Evolutionary conservation across 2,113 vertebrate genomes (phyloP).

Genomic region (Phyllostomus discolor): DNA sequence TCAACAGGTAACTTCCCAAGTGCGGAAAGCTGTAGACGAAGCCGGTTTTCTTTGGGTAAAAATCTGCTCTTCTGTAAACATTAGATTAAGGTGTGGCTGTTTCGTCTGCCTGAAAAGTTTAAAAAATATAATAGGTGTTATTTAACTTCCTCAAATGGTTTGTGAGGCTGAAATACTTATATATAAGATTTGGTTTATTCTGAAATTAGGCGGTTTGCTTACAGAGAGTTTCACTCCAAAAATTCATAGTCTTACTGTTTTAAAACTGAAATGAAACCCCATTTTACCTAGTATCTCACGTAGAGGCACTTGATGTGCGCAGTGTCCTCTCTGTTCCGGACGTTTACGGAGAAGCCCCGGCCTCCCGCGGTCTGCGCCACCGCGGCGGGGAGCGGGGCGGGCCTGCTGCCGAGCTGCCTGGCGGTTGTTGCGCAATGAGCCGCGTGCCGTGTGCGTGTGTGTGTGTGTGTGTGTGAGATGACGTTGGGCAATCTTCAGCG

Average conservation of each 20-base stretch:
- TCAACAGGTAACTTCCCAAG: neutral
- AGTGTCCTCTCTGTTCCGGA: neutral
- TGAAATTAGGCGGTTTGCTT: neutral
- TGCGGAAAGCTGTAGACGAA: neutral
- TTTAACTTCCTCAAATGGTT: neutral
- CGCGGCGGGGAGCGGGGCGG: neutral
- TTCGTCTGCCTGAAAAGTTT: neutral
- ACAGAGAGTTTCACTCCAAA: neutral
- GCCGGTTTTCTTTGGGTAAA: neutral
- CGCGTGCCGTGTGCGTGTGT: neutral
- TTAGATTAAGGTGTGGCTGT: neutral
- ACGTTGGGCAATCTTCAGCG: conserved; percentile 39
- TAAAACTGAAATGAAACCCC: neutral
- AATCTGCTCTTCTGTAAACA: neutral
- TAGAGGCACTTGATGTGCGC: neutral
- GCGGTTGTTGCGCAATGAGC: conserved; percentile 7
- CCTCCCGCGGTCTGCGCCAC: neutral
- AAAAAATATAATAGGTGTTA: neutral
- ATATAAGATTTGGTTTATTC: neutral
- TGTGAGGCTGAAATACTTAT: neutral
- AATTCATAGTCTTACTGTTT: neutral
- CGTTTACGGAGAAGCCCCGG: neutral
- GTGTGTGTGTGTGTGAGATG: no score
- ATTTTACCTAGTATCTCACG: neutral
- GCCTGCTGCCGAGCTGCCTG: neutral